Evolutionary conservation across 2,113 vertebrate genomes (phyloP).

Genomic region (Passerina amoena): DNA sequence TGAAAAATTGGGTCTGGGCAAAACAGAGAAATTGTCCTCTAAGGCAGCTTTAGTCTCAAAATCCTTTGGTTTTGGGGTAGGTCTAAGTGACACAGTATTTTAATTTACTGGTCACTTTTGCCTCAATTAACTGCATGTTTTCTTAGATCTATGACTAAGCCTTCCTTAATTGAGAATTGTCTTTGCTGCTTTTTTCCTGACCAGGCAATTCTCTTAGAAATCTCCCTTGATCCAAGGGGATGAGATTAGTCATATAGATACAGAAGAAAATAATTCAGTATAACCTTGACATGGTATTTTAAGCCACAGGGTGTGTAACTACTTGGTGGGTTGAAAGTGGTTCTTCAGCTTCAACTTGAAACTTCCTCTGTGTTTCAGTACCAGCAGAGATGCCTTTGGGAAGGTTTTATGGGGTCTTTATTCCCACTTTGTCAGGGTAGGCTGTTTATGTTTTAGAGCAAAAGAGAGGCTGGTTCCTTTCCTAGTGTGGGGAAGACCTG

Average conservation of each 20-base stretch:
- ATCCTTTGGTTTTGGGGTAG: background rate
- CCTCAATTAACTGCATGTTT: background rate
- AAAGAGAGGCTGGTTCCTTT: background rate
- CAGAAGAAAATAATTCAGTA: background rate
- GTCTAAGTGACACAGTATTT: background rate
- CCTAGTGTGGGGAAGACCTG: background rate
- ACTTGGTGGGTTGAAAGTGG: background rate
- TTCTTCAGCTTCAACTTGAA: background rate
- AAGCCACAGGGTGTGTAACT: background rate
- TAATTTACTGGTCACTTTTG: background rate
- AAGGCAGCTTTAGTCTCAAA: background rate
- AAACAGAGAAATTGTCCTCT: background rate
- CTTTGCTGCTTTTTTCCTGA: background rate
- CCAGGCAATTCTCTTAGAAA: background rate
- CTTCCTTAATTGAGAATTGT: background rate
- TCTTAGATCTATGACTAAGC: background rate
- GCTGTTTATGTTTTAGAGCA: background rate
- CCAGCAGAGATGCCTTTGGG: background rate
- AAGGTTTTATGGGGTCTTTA: background rate
- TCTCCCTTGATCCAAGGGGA: background rate
- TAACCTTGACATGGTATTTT: background rate
- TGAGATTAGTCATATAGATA: background rate
- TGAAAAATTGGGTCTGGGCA: background rate
- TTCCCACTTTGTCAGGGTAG: background rate
- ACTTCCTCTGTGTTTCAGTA: background rate